Conservation (phyloP, 2,888 invertebrate species). For the Vesta saturnalis region DNA sequence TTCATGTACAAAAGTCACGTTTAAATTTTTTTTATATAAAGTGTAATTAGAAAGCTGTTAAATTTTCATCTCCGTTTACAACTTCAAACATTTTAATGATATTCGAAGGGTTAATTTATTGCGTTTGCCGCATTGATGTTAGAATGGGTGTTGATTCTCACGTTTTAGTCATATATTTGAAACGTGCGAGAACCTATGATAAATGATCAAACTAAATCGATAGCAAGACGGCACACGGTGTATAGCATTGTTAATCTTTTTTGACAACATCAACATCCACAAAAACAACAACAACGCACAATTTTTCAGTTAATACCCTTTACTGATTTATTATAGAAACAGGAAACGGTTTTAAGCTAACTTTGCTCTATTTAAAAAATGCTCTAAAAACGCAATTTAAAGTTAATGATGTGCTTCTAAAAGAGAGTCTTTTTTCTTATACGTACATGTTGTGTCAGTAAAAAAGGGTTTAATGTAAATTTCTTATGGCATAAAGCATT, state of each 20-base stretch:
- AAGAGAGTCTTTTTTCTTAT: too few species aligned
- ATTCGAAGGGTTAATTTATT: constrained; percentile 9
- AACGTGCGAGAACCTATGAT: constrained; percentile 12
- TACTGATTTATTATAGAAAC: neutral
- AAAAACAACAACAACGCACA: constrained; percentile 5
- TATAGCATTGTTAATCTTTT: constrained; percentile 9
- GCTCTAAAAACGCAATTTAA: too few species aligned
- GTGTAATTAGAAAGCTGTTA: neutral
- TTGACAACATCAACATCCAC: constrained; percentile 1
- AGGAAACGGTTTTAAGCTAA: too few species aligned
- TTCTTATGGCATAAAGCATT: neutral
- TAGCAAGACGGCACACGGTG: neutral
- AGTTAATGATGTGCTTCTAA: too few species aligned
- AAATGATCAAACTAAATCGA: constrained; percentile 10
- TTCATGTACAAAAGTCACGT: too few species aligned
- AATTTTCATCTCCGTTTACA: neutral
- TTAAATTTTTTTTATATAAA: neutral
- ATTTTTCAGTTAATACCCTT: neutral
- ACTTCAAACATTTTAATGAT: neutral
- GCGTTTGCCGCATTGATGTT: neutral
- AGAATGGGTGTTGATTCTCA: constrained; percentile 4
- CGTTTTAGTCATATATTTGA: constrained; percentile 12
- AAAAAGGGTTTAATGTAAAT: too few species aligned
- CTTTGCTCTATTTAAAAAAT: too few species aligned
- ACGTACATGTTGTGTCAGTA: too few species aligned